These are phyloP conservation scores for Pogonus chalceus DNA, from an alignment of 1,140 invertebrate genomes.

Conservation along the genomic window DNA sequence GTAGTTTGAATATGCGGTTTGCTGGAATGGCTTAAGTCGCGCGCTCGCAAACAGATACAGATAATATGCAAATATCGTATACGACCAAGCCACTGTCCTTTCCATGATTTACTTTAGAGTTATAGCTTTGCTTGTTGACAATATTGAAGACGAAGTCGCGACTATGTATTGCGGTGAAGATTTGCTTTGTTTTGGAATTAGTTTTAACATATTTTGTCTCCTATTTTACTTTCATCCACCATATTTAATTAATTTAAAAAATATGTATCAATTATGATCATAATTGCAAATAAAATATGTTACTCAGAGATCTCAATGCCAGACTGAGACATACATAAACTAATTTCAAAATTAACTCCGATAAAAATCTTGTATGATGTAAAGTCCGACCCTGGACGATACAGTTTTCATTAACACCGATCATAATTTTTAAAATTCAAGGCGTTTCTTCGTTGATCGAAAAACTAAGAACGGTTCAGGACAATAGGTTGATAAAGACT, in stretches of 20 bases:
- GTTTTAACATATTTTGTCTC: no score
- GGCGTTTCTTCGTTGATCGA: no score
- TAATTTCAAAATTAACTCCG: no score
- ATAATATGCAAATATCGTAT: slow-evolving; percentile 16
- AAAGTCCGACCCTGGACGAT: background rate
- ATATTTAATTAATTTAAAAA: no score
- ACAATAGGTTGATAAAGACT: no score
- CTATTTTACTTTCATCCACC: no score
- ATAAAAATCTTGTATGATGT: no score
- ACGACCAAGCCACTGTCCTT: slow-evolving; percentile 12
- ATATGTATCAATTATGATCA: no score
- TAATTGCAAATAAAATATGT: no score
- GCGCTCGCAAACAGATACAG: slow-evolving; percentile 7
- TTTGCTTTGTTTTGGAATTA: background rate
- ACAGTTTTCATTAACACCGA: slow-evolving; percentile 1
- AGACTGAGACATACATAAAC: no score
- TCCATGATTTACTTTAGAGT: slow-evolving; percentile 16
- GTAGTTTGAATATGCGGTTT: background rate
- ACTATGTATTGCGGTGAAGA: background rate
- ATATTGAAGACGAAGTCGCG: slow-evolving; percentile 10
- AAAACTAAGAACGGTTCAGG: no score
- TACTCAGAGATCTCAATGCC: no score
- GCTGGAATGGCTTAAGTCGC: slow-evolving; percentile 5
- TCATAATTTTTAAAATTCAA: background rate
- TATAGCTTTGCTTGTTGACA: slow-evolving; percentile 13